phyloP scores from a whole-genome alignment of 2,113 vertebrate species.

The Hyperoodon ampullatus region DNA sequence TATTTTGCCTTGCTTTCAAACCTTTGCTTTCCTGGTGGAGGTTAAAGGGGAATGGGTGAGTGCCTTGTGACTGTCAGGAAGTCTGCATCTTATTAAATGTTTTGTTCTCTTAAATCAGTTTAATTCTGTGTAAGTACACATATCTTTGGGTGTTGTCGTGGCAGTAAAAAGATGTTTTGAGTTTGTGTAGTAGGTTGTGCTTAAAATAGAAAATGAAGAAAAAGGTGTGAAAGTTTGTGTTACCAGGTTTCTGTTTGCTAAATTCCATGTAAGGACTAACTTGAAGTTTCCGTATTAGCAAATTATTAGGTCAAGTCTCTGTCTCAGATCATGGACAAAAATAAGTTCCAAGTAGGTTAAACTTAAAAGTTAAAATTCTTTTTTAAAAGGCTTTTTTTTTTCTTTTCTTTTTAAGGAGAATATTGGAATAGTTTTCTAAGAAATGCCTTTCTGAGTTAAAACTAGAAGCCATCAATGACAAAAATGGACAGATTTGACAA shows the following conservation, averaged over 20 bases:
- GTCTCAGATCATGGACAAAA: background rate
- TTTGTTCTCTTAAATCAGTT: constrained; percentile 47
- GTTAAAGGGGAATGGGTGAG: constrained; percentile 98
- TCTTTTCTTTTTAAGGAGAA: background rate
- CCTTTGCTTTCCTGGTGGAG: constrained; percentile 91
- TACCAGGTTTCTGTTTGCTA: background rate
- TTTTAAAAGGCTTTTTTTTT: background rate
- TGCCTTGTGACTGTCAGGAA: constrained; percentile 80
- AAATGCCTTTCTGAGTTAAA: background rate
- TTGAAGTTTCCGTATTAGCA: background rate
- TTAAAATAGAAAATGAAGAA: background rate
- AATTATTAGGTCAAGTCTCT: background rate
- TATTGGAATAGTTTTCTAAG: background rate
- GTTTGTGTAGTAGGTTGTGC: constrained; percentile 16
- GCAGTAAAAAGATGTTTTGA: background rate
- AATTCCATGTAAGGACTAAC: background rate
- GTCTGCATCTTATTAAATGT: constrained; percentile 63
- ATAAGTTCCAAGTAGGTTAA: background rate
- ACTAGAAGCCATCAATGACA: constrained; percentile 10
- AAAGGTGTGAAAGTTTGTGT: background rate
- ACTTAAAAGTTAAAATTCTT: background rate
- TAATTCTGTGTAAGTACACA: constrained; percentile 40
- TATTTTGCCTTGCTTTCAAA: constrained; percentile 88
- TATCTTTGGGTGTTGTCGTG: constrained; percentile 45
- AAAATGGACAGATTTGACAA: background rate